These are phyloP conservation scores for Pristis pectinata DNA, from an alignment of 2,797 vertebrate genomes.

Conservation along the genomic window DNA sequence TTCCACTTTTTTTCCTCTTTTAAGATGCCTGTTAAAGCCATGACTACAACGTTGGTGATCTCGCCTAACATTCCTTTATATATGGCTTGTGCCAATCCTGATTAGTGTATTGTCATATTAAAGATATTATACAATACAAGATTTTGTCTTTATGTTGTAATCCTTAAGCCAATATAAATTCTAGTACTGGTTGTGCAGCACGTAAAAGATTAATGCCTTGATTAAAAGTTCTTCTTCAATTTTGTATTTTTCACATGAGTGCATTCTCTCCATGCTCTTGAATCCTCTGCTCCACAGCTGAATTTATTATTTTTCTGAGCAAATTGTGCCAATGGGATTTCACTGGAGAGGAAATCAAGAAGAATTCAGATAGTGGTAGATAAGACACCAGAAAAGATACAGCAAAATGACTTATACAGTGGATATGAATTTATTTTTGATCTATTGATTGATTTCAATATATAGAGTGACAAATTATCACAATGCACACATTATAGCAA, in stretches of 20 bases:
- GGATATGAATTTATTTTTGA: background rate
- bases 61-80: too few species aligned
- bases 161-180: background rate
- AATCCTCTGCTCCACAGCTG: background rate
- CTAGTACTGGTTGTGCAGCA: background rate
- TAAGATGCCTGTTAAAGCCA: too few species aligned
- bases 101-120: too few species aligned
- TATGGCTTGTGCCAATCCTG: too few species aligned
- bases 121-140: too few species aligned
- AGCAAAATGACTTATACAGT: background rate
- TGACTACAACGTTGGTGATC: too few species aligned
- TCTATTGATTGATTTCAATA: background rate
- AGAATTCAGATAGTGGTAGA: background rate
- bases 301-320: background rate
- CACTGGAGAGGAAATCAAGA: background rate
- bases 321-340: conserved; percentile 22
- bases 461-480: background rate
- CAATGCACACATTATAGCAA: too few species aligned
- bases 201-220: background rate
- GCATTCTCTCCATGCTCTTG: background rate
- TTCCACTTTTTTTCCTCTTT: too few species aligned
- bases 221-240: conserved; percentile 28
- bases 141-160: background rate
- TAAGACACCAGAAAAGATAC: background rate
- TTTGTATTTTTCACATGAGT: conserved; percentile 12